These are phyloP conservation scores for Accipiter virgatus DNA, from an alignment of 2,113 vertebrate species.

Conservation along the genomic window DNA sequence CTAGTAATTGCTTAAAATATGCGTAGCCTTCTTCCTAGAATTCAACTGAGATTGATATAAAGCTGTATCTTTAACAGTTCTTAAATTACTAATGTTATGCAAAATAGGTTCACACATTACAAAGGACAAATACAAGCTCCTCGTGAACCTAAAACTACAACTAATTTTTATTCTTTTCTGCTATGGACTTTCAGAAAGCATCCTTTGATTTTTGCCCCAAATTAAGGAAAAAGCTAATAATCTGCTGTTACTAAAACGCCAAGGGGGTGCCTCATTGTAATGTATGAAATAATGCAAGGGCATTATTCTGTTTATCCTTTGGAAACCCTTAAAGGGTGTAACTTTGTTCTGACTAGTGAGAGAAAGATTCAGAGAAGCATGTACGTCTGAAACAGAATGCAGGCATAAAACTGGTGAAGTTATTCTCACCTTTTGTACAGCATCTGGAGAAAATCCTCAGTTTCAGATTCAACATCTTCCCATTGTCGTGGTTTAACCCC, in stretches of 20 bases:
- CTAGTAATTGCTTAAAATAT: background rate
- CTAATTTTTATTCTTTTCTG: background rate
- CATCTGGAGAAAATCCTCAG: background rate
- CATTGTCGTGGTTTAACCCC: too few relatives aligned
- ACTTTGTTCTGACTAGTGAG: background rate
- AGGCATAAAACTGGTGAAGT: background rate
- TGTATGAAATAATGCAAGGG: background rate
- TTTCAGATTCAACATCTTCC: background rate
- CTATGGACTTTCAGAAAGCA: background rate
- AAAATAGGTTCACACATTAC: background rate
- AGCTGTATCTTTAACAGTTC: background rate
- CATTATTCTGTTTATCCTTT: background rate
- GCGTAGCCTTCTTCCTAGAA: background rate
- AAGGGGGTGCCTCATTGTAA: fast-evolving
- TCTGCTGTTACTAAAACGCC: background rate
- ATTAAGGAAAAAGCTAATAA: background rate
- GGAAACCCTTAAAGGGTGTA: background rate
- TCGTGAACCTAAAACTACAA: background rate
- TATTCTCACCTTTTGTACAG: fast-evolving
- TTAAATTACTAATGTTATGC: background rate
- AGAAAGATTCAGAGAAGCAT: background rate
- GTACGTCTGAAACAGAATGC: background rate
- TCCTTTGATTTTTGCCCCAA: background rate
- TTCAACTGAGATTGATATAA: background rate
- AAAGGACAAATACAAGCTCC: background rate